Evolutionary conservation across 1,140 invertebrate species (phyloP), one percentile per base, ranked within the genome.

Genomic region (Bactericera cockerelli): DNA sequence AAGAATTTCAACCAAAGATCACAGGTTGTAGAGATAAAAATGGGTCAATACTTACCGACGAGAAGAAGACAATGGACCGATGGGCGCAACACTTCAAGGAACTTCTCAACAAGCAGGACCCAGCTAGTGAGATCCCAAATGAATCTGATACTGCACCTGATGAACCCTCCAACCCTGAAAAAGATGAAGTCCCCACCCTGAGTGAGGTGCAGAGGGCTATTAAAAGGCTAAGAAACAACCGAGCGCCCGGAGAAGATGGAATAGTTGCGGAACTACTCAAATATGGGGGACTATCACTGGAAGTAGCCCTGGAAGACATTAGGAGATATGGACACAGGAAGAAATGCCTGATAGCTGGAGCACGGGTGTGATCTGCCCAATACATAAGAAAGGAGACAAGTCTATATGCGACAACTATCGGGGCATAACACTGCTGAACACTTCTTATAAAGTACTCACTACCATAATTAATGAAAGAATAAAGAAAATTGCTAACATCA

Each of bases 381-480:
- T 69, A 26, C 59, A 63, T 31, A 67, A 67, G 55, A 68, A 69
- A 61, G 65, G 67, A 16, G 64, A 67, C 39, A 64, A 61, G 26
- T 19, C 53, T 14, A 54, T 63, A n/a, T 65, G 63, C 49, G 28
- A 57, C 10, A 66, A 69, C 53, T 69, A 68, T 38, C 59, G 66
- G 33, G 66, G 66, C n/a, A 64, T 64, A 6, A 57, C 16, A 6
- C 33, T 56, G 16, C 24, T 60, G 11, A 25, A 56, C 39, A 38
- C 33, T n/a, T 14, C 59, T 22, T 61, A 61, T 19, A 61, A 61
- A 57, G 28, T 61, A 4, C 49, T 61, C 19, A 53, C 22, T 16
- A 13, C 10, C 19, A 19, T 61, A 24, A 21, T 53, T 24, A 42
- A 49, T 2, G 39, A 49, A 4, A 6, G 60, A 19, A 11, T 64